These are phyloP conservation scores for Apodemia hepburni DNA, from an alignment of 2,888 invertebrate genomes.

Conservation along the genomic window DNA sequence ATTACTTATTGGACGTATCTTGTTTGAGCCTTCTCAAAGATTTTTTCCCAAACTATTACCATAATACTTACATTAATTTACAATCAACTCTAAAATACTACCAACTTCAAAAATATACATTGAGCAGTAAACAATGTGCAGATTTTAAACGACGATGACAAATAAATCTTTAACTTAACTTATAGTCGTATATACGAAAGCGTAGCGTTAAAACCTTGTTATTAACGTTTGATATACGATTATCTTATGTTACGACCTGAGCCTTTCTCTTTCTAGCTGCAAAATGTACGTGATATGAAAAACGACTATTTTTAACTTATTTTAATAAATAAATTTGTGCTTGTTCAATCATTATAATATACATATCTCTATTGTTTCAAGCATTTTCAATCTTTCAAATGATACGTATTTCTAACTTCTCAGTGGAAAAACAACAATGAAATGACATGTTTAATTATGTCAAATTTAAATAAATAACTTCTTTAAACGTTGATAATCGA, in stretches of 20 bases:
- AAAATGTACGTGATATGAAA: slow-evolving; percentile 34
- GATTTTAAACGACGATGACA: no score
- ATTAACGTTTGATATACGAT: no score
- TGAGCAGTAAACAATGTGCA: not conserved
- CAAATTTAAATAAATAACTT: no score
- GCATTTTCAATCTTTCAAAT: slow-evolving; percentile 23
- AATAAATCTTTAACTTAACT: no score
- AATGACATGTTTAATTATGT: no score
- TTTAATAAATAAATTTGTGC: slow-evolving; percentile 31
- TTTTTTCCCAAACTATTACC: not conserved
- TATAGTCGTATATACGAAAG: no score
- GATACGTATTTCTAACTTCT: not conserved
- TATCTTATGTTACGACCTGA: slow-evolving; percentile 22
- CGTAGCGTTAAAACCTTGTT: no score
- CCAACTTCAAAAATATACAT: not conserved
- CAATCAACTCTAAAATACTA: not conserved
- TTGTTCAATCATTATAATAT: slow-evolving; percentile 24
- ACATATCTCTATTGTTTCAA: slow-evolving; percentile 3
- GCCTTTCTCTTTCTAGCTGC: slow-evolving; percentile 24
- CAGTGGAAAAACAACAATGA: not conserved
- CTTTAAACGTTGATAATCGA: no score
- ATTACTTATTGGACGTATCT: slow-evolving; percentile 6
- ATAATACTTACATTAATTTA: not conserved
- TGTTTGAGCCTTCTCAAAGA: not conserved
- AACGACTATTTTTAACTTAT: slow-evolving; percentile 23